Evolutionary conservation across 2,888 invertebrate species (phyloP), one percentile per base, ranked within the genome.

Genomic region (Galeopsomyia nigrocyanea): DNA sequence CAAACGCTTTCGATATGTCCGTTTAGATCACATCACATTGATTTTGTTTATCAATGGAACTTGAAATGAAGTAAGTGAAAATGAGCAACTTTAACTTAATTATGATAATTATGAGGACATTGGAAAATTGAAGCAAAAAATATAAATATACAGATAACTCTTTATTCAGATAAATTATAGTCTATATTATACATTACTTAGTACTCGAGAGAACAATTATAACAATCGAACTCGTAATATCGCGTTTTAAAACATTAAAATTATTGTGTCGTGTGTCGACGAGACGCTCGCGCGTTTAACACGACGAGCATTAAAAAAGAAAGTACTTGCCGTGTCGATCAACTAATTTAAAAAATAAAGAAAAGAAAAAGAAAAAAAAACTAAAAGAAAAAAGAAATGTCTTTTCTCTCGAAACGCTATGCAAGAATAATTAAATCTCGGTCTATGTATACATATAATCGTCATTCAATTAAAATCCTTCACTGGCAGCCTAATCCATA

Each of bases 161-260:
- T 75, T 75, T 75, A 75, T 75, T 75, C 49, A 47, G 68, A 66
- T 75, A 71, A 75, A 71, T 71, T 75, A 73, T 71, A 71, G 57
- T 73, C 71, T 75, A 73, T 73, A 53, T 26, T 75, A 73, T 68
- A 75, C 49, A 71, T 73, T 68, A 71, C 60, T 46, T 72, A 68
- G 47, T 72, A 68, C 72, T 70, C 39, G 50, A 67, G 55, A 64
- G 58, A 72, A 72, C 50, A 66, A 63, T 70, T 49, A 64, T 70
- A 60, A 72, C 47, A 50, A 66, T 67, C 47, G 60, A 69, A 68
- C 62, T 63, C 51, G 63, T 26, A 53, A 39, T 39, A 61, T 69
- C 63, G 22, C 47, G 39, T 31, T 55, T 71, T 58, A 63, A 67
- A 74, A 71, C 39, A 21, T 9, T 39, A 39, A 51, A 50, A 49